A percentile compares a stretch with the other conserved stretches of the same genome.
phyloP scores from a whole-genome alignment of 2,113 vertebrate genomes.

The Xenus cinereus region DNA sequence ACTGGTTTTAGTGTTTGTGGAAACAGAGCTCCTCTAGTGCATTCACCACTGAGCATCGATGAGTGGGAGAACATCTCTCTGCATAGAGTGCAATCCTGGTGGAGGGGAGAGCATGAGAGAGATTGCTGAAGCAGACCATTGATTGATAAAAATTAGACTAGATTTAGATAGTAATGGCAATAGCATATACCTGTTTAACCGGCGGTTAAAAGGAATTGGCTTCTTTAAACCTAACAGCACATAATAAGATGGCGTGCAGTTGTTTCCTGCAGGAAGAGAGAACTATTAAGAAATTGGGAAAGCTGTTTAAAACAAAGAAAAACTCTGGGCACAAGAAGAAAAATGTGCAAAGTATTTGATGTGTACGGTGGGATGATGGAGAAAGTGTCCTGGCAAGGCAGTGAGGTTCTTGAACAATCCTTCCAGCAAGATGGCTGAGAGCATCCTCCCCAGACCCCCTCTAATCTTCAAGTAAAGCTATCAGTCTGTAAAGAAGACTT shows the following conservation, averaged over 20 bases:
- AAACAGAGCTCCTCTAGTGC: neutral
- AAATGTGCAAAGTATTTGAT: neutral
- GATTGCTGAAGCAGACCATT: neutral
- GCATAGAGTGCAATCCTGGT: neutral
- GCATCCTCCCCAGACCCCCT: neutral
- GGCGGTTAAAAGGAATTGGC: neutral
- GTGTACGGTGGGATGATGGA: neutral
- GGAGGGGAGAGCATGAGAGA: neutral
- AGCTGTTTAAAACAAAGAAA: neutral
- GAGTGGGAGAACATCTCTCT: neutral
- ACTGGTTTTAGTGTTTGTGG: neutral
- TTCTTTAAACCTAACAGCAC: neutral
- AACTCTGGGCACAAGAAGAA: neutral
- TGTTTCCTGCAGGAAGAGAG: neutral
- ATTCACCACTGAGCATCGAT: accelerated
- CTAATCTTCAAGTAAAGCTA: neutral
- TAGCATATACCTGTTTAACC: neutral
- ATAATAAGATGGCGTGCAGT: neutral
- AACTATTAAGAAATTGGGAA: neutral
- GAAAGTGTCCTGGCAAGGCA: neutral
- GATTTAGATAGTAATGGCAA: neutral
- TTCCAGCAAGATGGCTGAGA: neutral
- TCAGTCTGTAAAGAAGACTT: neutral
- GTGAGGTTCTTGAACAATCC: neutral
- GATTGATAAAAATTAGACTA: neutral